Conservation (phyloP, 2,797 vertebrate genomes). For the Galagoides demidoff region DNA sequence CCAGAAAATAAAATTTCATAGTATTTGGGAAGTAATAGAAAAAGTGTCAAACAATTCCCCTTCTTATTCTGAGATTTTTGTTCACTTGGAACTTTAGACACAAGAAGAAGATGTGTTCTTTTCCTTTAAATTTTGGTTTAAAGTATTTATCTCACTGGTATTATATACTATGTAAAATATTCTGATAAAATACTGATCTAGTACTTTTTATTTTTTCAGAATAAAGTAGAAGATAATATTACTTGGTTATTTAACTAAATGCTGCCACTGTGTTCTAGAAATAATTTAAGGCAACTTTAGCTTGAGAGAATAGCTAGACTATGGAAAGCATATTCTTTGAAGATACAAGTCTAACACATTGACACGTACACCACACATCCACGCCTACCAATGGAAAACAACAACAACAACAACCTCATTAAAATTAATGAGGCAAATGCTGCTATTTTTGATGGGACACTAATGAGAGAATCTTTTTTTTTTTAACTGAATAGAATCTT, state of each 20-base stretch:
- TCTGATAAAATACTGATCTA: neutral
- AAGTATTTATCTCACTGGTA: neutral
- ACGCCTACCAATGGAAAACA: slow-evolving; percentile 79
- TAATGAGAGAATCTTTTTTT: slow-evolving; percentile 79
- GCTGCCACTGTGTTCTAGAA: slow-evolving; percentile 57
- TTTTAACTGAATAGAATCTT: slow-evolving; percentile 74
- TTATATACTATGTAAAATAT: neutral
- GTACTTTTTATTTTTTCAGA: slow-evolving; percentile 14
- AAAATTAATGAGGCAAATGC: slow-evolving; percentile 84
- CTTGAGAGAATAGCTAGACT: slow-evolving; percentile 42
- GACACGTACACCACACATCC: slow-evolving; percentile 78
- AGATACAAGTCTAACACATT: slow-evolving; percentile 77
- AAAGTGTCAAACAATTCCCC: neutral
- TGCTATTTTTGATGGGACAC: slow-evolving; percentile 82
- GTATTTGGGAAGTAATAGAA: neutral
- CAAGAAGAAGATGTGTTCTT: neutral
- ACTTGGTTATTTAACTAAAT: neutral
- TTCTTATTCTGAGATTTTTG: slow-evolving; percentile 27
- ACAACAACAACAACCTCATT: slow-evolving; percentile 83
- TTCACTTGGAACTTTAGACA: neutral
- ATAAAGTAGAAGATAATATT: slow-evolving; percentile 50
- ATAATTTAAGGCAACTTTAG: slow-evolving; percentile 54
- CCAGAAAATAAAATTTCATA: neutral
- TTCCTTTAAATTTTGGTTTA: neutral
- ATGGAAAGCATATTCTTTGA: slow-evolving; percentile 59